Evolutionary conservation across 2,797 vertebrate species (phyloP).

Genomic region (Anabas testudineus): DNA sequence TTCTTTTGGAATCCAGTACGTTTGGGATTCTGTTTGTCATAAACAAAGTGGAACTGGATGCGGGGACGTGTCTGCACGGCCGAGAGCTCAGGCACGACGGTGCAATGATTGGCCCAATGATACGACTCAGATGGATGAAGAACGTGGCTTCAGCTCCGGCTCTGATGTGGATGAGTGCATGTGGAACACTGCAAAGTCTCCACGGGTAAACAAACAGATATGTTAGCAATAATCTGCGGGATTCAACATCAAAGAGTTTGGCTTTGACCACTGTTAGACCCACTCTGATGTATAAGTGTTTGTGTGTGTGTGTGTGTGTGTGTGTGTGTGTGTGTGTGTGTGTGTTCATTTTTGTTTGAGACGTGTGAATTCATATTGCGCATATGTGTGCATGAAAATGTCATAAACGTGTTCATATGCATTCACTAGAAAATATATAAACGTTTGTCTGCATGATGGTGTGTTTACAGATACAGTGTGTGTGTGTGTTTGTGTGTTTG

Average conservation of each 20-base stretch:
- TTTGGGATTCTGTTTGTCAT: slow-evolving; percentile 43
- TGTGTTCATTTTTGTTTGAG: background rate
- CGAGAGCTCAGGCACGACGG: background rate
- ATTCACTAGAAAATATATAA: background rate
- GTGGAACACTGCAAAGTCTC: slow-evolving; percentile 30
- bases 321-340: slow-evolving; percentile 3
- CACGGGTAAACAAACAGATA: slow-evolving; percentile 56
- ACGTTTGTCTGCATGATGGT: background rate
- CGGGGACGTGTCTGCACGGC: slow-evolving; percentile 6
- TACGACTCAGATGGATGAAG: background rate
- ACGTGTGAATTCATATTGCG: background rate
- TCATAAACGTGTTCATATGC: background rate
- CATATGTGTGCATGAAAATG: background rate
- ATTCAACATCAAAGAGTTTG: slow-evolving; percentile 19
- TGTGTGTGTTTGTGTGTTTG: slow-evolving; percentile 17
- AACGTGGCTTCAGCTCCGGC: slow-evolving; percentile 6
- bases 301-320: background rate
- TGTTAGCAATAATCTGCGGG: slow-evolving; percentile 45
- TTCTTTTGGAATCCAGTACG: slow-evolving; percentile 20
- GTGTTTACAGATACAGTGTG: slow-evolving; percentile 9
- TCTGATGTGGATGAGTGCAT: slow-evolving; percentile 44
- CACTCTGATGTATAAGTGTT: slow-evolving; percentile 2
- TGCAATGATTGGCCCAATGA: slow-evolving; percentile 12
- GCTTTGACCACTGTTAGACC: slow-evolving; percentile 8
- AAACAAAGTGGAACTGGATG: slow-evolving; percentile 43